Conservation (phyloP, 2,888 invertebrate genomes). For the Tigriopus californicus region DNA sequence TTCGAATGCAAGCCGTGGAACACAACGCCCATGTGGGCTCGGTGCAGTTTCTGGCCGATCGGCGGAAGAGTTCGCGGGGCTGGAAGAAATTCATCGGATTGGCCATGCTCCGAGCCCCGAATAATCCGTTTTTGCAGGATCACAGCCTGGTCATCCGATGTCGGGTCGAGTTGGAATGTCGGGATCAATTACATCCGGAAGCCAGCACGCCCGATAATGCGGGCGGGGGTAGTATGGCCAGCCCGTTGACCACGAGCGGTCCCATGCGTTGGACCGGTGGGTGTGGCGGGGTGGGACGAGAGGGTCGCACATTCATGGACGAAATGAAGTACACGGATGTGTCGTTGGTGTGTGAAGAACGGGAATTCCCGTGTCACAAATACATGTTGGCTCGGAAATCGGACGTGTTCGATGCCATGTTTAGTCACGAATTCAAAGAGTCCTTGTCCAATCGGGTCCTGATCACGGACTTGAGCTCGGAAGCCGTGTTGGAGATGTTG, state of each 20-base stretch:
- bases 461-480: not conserved
- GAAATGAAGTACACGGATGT: constrained; percentile 1
- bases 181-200: not conserved
- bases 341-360: not conserved
- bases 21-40: not conserved
- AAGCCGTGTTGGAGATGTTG: constrained; percentile 2
- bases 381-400: constrained; percentile 9
- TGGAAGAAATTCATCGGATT: not conserved
- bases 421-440: constrained; percentile 10
- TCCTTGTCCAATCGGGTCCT: constrained; percentile 2
- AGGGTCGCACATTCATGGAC: not conserved
- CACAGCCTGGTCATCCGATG: not conserved
- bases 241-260: not conserved
- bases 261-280: too few relatives aligned
- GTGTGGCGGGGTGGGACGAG: not conserved
- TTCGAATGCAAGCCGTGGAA: too few relatives aligned
- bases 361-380: not conserved
- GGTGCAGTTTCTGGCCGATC: not conserved
- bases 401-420: constrained; percentile 11
- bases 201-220: not conserved
- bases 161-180: not conserved
- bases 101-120: not conserved
- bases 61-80: not conserved
- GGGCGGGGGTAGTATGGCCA: too few relatives aligned
- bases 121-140: not conserved